phyloP scores from a whole-genome alignment of 2,888 invertebrate genomes.

The Phortica okadai region DNA sequence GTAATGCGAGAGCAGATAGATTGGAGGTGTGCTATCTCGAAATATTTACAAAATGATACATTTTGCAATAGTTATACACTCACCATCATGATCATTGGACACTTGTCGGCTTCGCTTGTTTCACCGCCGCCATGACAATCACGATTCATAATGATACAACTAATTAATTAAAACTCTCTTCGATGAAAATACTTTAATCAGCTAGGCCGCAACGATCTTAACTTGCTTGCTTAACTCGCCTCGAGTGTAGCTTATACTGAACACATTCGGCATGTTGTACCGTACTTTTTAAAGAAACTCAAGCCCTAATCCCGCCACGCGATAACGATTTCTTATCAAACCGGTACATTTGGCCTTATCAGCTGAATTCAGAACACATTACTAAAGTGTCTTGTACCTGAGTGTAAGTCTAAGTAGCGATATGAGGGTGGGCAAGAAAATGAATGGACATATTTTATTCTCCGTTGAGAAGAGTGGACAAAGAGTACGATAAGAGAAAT shows the following conservation, averaged over 20 bases:
- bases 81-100: slow-evolving; percentile 75
- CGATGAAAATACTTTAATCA: not conserved
- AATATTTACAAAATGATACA: no score
- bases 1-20: no score
- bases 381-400: not conserved
- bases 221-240: slow-evolving; percentile 56
- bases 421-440: not conserved
- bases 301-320: not conserved
- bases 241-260: slow-evolving; percentile 51
- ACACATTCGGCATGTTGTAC: not conserved
- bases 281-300: slow-evolving; percentile 16
- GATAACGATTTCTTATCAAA: slow-evolving; percentile 8
- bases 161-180: not conserved
- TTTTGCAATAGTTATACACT: slow-evolving; percentile 52
- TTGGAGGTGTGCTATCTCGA: no score
- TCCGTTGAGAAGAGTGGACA: no score
- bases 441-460: no score
- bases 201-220: not conserved
- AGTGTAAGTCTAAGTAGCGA: not conserved
- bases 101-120: slow-evolving; percentile 47
- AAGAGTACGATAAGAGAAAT: no score
- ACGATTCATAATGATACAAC: slow-evolving; percentile 58
- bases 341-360: slow-evolving; percentile 7
- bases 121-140: slow-evolving; percentile 50
- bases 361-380: not conserved